Evolutionary conservation across 2,888 invertebrate species (phyloP).

Genomic region (Drosophila planitibia): DNA sequence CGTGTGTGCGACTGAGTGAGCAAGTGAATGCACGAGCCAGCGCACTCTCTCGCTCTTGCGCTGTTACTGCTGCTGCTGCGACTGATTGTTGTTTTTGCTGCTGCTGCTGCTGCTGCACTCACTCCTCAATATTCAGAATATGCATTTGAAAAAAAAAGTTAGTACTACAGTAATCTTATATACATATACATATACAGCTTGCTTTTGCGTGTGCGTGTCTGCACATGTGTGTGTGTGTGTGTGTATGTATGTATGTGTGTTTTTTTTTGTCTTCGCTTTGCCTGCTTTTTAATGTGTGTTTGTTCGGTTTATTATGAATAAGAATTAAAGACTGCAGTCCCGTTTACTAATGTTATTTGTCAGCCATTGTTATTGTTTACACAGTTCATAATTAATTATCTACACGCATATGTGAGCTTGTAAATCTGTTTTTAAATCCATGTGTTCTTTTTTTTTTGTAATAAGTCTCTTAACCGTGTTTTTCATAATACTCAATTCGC

Average conservation of each 20-base stretch:
- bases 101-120: conserved; percentile 20
- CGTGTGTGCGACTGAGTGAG: conserved; percentile 35
- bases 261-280: conserved; percentile 14
- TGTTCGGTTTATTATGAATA: conserved; percentile 12
- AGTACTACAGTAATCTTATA: conserved; percentile 43
- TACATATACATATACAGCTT: conserved; percentile 12
- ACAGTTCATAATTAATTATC: conserved; percentile 16
- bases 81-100: conserved; percentile 20
- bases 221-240: conserved; percentile 3
- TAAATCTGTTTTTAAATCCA: background rate
- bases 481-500: conserved; percentile 1
- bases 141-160: conserved; percentile 47
- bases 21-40: conserved; percentile 27
- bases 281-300: conserved; percentile 22
- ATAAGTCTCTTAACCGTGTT: conserved; percentile 3
- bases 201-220: conserved; percentile 13
- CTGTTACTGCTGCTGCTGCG: conserved; percentile 6
- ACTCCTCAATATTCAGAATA: conserved; percentile 37
- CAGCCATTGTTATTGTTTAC: conserved; percentile 31
- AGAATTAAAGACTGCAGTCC: conserved; percentile 22
- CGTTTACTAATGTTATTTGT: conserved; percentile 35
- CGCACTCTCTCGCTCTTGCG: conserved; percentile 38
- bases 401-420: conserved; percentile 7
- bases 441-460: conserved; percentile 12
- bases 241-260: background rate